Evolutionary conservation across 2,113 vertebrate genomes (phyloP).

Genomic region (Hemiscyllium ocellatum): DNA sequence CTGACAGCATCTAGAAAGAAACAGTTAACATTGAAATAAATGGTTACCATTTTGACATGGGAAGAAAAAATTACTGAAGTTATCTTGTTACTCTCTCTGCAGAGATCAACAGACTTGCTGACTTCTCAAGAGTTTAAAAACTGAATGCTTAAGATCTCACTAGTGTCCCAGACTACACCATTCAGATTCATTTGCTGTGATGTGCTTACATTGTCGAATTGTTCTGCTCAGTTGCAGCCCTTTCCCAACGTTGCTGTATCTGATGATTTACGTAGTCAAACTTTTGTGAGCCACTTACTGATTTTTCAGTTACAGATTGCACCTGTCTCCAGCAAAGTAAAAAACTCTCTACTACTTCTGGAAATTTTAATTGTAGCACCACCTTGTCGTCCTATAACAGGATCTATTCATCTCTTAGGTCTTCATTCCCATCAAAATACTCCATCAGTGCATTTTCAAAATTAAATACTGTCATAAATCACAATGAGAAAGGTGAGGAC

Average conservation of each 20-base stretch:
- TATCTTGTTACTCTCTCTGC: too few species aligned
- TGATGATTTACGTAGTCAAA: neutral
- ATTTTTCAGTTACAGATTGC: neutral
- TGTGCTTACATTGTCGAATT: neutral
- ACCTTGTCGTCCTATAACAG: neutral
- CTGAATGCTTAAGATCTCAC: too few species aligned
- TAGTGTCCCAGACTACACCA: neutral
- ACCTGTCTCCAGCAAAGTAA: neutral
- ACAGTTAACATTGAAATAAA: too few species aligned
- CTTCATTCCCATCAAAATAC: neutral
- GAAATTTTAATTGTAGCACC: neutral
- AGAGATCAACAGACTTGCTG: too few species aligned
- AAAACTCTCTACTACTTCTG: neutral
- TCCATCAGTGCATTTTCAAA: neutral
- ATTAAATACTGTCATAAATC: too few species aligned
- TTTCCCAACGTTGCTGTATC: neutral
- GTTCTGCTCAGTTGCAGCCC: neutral
- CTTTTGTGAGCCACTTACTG: neutral
- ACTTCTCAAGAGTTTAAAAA: too few species aligned
- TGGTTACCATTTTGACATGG: too few species aligned
- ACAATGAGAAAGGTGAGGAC: too few species aligned
- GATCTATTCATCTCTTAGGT: too few species aligned
- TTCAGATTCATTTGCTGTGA: neutral
- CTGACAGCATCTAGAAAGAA: too few species aligned
- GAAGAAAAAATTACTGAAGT: too few species aligned